phyloP scores from a whole-genome alignment of 1,140 invertebrate species.

The Caenorhabditis briggsae region DNA sequence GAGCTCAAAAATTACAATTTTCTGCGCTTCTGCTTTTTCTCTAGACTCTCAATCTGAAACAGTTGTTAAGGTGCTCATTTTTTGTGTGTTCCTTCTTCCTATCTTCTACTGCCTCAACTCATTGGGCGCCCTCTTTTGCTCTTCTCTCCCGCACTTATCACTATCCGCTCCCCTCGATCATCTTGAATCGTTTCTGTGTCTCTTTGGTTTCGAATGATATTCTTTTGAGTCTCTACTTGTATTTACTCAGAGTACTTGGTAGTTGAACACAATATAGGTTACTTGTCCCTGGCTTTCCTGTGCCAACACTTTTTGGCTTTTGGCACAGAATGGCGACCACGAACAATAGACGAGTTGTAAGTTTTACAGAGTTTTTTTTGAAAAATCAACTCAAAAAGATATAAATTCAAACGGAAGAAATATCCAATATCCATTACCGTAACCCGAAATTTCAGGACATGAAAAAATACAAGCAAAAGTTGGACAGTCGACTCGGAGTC shows the following conservation, averaged over 20 bases:
- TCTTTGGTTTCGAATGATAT: not conserved
- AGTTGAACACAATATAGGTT: conserved; percentile 54
- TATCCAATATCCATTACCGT: too few relatives aligned
- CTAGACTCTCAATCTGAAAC: not conserved
- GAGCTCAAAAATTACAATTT: not conserved
- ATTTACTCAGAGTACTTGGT: conserved; percentile 51
- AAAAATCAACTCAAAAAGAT: too few relatives aligned
- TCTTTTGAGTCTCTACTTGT: not conserved
- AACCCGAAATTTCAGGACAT: conserved; percentile 54
- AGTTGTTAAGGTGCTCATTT: conserved; percentile 17
- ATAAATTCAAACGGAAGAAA: not conserved
- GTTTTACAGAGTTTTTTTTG: not conserved
- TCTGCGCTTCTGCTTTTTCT: not conserved
- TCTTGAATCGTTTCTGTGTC: not conserved
- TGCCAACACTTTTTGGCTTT: not conserved
- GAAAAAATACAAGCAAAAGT: conserved; percentile 66
- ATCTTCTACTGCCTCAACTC: not conserved
- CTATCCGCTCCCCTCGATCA: not conserved
- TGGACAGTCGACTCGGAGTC: conserved; percentile 62
- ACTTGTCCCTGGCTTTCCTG: not conserved
- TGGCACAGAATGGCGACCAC: not conserved
- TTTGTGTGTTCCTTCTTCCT: conserved; percentile 37
- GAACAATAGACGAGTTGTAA: conserved; percentile 29
- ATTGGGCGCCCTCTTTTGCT: not conserved
- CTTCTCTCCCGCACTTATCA: conserved; percentile 19